phyloP scores from a whole-genome alignment of 1,140 invertebrate genomes.

The Zaprionus ornatus region DNA sequence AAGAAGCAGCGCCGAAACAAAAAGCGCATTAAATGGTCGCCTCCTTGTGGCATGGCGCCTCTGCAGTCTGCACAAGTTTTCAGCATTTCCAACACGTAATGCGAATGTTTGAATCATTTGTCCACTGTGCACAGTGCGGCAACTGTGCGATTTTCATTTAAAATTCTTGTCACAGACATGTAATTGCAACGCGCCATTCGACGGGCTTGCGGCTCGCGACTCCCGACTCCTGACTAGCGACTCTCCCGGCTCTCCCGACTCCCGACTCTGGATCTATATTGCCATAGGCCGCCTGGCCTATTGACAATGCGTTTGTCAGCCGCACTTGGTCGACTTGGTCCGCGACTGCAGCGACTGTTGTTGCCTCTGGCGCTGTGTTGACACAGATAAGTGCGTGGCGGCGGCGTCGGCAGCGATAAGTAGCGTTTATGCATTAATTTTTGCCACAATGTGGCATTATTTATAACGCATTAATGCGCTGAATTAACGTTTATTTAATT shows the following conservation, averaged over 20 bases:
- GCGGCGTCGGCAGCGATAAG: slow-evolving; percentile 70
- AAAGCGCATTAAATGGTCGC: slow-evolving; percentile 17
- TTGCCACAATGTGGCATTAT: slow-evolving; percentile 78
- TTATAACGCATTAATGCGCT: slow-evolving; percentile 81
- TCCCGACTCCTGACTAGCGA: slow-evolving; percentile 25
- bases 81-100: slow-evolving; percentile 81
- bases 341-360: slow-evolving; percentile 19
- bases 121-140: slow-evolving; percentile 55
- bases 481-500: slow-evolving; percentile 83
- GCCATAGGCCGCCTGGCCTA: slow-evolving; percentile 35
- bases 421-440: slow-evolving; percentile 83
- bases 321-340: background rate
- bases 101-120: slow-evolving; percentile 83
- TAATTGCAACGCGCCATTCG: slow-evolving; percentile 63
- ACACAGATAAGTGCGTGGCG: slow-evolving; percentile 79
- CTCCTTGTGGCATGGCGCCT: slow-evolving; percentile 65
- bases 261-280: slow-evolving; percentile 60
- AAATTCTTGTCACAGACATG: slow-evolving; percentile 83
- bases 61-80: slow-evolving; percentile 58
- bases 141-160: slow-evolving; percentile 75
- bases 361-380: slow-evolving; percentile 65
- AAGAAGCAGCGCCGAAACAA: slow-evolving; percentile 30
- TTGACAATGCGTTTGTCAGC: slow-evolving; percentile 78
- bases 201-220: slow-evolving; percentile 33
- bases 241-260: slow-evolving; percentile 29